Evolutionary conservation across 2,797 vertebrate species (phyloP), one percentile per base, ranked within the genome.

Genomic region (Hipposideros larvatus): DNA sequence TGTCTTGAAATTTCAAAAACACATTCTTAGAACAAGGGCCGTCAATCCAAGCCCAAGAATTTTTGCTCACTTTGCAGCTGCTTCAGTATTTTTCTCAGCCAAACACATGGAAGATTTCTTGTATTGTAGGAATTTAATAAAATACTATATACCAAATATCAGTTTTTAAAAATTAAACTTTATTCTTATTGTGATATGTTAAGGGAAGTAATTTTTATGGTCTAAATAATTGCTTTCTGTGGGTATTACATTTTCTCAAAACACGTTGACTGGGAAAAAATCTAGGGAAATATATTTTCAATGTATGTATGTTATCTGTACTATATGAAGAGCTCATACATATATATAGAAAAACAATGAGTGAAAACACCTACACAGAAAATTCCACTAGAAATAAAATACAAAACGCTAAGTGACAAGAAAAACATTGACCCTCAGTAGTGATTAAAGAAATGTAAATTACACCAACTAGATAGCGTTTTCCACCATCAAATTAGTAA

Each of bases 181-280:
- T 71, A 85, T 57, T 90, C 15, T 6, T 75, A 51, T 34, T 59
- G 89, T 31, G 43, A 71, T 61, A 87, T 53, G 55, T 61, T 77
- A 94, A 86, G 28, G 55, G 26, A 91, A 90, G 43, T n/a, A 85
- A 89, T 82, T 80, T 55, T 83, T 73, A 34, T 55, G 34, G n/a
- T 43, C 13, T 96, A 88, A 95, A 87, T 82, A 86, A 86, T 26
- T 43, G 86, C 34, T 85, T 94, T 80, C 34, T 85, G 34, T 91
- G 14, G 34, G 5, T 66, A 53, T 75, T 84, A 59, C 28, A 46
- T 66, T 75, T n/a, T 66, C 28, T 77, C 71, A 91, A 97, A 96
- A 85, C 26, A 92, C 1, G 53, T 2, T 75, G 11, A 48, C 5
- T 63, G 21, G 6, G 31, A 48, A 73, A 63, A 68, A 84, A 65